These are phyloP conservation scores for Telenomus remus DNA, from an alignment of 1,140 invertebrate species.

Conservation along the genomic window DNA sequence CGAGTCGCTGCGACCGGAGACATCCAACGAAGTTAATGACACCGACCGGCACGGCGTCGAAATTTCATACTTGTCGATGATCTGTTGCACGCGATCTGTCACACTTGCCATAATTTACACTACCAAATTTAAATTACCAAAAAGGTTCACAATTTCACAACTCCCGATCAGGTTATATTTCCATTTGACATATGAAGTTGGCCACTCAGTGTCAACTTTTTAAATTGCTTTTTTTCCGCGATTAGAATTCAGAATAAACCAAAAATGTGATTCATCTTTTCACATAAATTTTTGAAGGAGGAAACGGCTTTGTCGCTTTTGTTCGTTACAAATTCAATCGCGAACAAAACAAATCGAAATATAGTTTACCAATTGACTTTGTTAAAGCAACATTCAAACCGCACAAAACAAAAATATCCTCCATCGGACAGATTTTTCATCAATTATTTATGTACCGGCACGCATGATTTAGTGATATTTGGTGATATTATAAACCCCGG, in stretches of 20 bases:
- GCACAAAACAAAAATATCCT: no score
- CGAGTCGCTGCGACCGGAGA: constrained; percentile 11
- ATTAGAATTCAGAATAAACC: background rate
- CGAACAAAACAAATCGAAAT: no score
- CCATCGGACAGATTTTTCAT: background rate
- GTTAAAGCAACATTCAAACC: no score
- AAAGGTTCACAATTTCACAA: background rate
- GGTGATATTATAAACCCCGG: background rate
- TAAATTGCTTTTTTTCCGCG: background rate
- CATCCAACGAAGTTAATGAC: constrained; percentile 31
- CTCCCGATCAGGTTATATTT: background rate
- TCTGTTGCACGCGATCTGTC: constrained; percentile 22
- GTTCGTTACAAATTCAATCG: no score
- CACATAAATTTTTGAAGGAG: no score
- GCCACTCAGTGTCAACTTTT: background rate
- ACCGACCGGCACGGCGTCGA: constrained; percentile 15
- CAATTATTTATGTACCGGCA: constrained; percentile 5
- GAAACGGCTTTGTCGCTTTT: no score
- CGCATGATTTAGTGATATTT: constrained; percentile 17
- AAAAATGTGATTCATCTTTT: no score
- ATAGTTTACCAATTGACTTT: no score
- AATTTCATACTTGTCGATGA: constrained; percentile 33
- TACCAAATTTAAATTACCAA: no score
- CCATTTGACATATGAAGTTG: background rate
- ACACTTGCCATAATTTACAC: constrained; percentile 30